Base-by-base conservation (phyloP, 2,113 vertebrate species). In the Platichthys stellatus region DNA sequence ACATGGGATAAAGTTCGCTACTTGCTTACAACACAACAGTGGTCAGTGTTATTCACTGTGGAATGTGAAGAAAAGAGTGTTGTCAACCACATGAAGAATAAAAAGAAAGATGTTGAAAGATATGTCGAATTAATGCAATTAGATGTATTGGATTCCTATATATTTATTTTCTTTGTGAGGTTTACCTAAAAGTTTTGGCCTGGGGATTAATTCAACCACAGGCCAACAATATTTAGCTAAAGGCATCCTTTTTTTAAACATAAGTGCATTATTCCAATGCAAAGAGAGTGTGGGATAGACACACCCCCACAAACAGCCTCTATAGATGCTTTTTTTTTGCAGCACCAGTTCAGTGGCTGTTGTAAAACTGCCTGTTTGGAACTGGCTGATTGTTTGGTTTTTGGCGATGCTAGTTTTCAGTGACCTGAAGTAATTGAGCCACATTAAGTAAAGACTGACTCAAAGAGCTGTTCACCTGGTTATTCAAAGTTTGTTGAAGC, bases 141-240 rank as follows among this genome's bases (percentile, higher is more conserved):
- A 20, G 11, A 31, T 24, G n/a, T 69, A 15, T 73, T 31, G 43
- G 15, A n/a, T 38, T 73, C 9, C 23, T 49, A 58, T 71, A 28
- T 53, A 7, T 68, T 21, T 73, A 21, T 23, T 54, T 63, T 15
- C 21, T 61, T 14, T 49, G 59, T 74, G 40, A 59, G 3, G 54
- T 66, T 78, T 49, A 47, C 70, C 31, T 21, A 69, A 58, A 53
- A 69, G 28, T 23, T 20, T 63, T 23, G 24, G 67, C n/a, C 47
- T 76, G 15, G 40, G 56, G 45, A 54, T 74, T 64, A 13, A 24
- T 12, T 9, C 67, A 83, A 78, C 51, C 72, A 67, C 78, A 85
- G 47, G 13, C 40, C 28, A 58, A 51, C 10, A 38, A 2, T 57
- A 11, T 64, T 73, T 49, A 54, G 26, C 45, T 35, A 24, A 73